Evolutionary conservation across 2,888 invertebrate species (phyloP).

Genomic region (Netelia virgata): DNA sequence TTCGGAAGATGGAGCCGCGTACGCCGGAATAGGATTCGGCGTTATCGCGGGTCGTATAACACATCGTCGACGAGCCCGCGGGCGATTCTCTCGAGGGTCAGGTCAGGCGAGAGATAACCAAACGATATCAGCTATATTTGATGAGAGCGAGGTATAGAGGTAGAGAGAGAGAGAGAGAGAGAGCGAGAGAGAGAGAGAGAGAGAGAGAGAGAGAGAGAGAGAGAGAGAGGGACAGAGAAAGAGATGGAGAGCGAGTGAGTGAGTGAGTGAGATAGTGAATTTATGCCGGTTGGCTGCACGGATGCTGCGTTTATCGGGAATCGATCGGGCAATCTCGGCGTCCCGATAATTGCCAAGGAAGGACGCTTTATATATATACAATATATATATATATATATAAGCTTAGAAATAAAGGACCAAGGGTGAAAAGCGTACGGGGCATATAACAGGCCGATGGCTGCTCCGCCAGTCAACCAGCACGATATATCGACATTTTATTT

Average conservation of each 20-base stretch:
- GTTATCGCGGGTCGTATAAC: constrained; percentile 60
- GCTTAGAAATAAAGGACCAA: not conserved
- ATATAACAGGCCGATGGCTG: not conserved
- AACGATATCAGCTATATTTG: constrained; percentile 60
- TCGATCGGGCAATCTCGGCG: constrained; percentile 61
- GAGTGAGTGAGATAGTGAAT: constrained; percentile 29
- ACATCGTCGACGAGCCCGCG: constrained; percentile 60
- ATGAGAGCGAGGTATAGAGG: constrained; percentile 53
- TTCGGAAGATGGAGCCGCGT: not conserved
- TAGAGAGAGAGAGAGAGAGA: constrained; percentile 22
- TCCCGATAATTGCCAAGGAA: constrained; percentile 53
- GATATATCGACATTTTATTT: not conserved
- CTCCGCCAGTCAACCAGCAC: constrained; percentile 1
- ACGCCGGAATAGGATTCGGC: constrained; percentile 1
- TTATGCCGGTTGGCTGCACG: constrained; percentile 58
- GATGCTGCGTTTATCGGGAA: constrained; percentile 65
- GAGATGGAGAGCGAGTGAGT: constrained; percentile 20
- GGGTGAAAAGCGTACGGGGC: constrained; percentile 19
- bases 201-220: constrained; percentile 25
- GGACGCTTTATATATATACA: not conserved
- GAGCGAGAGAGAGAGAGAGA: constrained; percentile 35
- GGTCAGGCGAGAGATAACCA: constrained; percentile 65
- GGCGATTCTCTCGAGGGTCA: constrained; percentile 61
- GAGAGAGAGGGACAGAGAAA: constrained; percentile 28
- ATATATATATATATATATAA: not conserved